Evolutionary conservation across 2,113 vertebrate genomes (phyloP).

Genomic region (Apeltes quadracus): DNA sequence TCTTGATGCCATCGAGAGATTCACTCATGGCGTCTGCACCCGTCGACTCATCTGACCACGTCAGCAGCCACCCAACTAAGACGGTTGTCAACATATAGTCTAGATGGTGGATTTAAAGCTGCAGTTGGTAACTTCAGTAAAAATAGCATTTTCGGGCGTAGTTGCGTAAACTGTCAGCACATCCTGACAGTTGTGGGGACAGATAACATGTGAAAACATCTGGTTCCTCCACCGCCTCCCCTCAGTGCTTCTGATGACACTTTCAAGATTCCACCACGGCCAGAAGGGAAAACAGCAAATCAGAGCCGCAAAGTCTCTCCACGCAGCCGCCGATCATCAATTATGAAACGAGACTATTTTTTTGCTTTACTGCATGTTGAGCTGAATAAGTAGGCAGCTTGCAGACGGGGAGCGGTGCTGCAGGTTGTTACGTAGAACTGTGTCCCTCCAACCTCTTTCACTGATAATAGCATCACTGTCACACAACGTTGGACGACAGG

Average conservation of each 20-base stretch:
- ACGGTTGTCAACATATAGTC: background rate
- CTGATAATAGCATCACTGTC: too few species aligned
- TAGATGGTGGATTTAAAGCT: background rate
- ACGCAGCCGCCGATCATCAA: background rate
- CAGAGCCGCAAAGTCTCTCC: background rate
- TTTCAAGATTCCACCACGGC: background rate
- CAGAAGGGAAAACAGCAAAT: background rate
- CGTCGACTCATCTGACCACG: constrained; percentile 19
- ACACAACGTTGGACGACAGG: too few species aligned
- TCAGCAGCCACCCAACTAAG: constrained; percentile 9
- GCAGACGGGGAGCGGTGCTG: too few species aligned
- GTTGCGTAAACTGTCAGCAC: background rate
- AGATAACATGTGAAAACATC: background rate
- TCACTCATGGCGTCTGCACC: constrained; percentile 12
- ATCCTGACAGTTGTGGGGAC: background rate
- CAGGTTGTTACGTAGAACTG: background rate
- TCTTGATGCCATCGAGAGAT: constrained; percentile 32
- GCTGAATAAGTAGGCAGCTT: too few species aligned
- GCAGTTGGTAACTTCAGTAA: background rate
- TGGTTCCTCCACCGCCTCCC: background rate
- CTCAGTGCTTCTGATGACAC: background rate
- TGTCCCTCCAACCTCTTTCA: too few species aligned
- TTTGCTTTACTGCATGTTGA: background rate
- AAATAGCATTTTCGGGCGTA: background rate
- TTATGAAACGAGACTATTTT: background rate